These are phyloP conservation scores for Trichonephila clavipes DNA, from an alignment of 1,140 invertebrate species.

Conservation along the genomic window DNA sequence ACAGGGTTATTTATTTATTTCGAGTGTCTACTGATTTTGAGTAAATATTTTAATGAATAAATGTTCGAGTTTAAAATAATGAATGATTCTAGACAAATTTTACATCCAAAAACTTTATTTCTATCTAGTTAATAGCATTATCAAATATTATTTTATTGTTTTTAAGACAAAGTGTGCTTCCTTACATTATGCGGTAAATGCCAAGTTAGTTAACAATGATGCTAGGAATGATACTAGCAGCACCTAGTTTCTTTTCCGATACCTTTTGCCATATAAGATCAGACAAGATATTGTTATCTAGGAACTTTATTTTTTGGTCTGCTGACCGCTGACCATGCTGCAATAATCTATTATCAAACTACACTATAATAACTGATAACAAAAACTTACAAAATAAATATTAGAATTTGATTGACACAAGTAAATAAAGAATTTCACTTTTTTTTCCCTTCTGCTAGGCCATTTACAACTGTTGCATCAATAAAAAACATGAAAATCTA, in stretches of 20 bases:
- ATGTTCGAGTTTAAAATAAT: neutral
- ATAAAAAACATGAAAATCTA: constrained; percentile 67
- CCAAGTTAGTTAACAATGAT: constrained; percentile 74
- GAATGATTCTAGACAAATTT: constrained; percentile 38
- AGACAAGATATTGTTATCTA: constrained; percentile 70
- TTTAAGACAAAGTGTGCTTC: constrained; percentile 66
- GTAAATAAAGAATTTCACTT: constrained; percentile 11
- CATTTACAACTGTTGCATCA: constrained; percentile 71
- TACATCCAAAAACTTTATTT: constrained; percentile 74
- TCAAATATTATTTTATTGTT: constrained; percentile 73
- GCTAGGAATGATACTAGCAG: constrained; percentile 46
- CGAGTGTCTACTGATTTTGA: neutral
- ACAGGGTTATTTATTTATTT: no score
- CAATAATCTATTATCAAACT: constrained; percentile 63
- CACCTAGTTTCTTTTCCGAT: constrained; percentile 57
- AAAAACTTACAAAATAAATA: constrained; percentile 65
- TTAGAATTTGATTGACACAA: constrained; percentile 41
- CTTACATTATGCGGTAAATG: constrained; percentile 71
- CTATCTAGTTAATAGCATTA: constrained; percentile 76
- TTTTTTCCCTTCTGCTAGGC: constrained; percentile 61
- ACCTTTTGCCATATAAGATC: constrained; percentile 52
- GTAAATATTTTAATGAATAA: neutral
- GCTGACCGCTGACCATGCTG: constrained; percentile 51
- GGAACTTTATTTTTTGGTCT: constrained; percentile 71
- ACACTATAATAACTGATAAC: constrained; percentile 69